Evolutionary conservation across 2,888 invertebrate genomes (phyloP).

Genomic region (Orgyia antiqua): DNA sequence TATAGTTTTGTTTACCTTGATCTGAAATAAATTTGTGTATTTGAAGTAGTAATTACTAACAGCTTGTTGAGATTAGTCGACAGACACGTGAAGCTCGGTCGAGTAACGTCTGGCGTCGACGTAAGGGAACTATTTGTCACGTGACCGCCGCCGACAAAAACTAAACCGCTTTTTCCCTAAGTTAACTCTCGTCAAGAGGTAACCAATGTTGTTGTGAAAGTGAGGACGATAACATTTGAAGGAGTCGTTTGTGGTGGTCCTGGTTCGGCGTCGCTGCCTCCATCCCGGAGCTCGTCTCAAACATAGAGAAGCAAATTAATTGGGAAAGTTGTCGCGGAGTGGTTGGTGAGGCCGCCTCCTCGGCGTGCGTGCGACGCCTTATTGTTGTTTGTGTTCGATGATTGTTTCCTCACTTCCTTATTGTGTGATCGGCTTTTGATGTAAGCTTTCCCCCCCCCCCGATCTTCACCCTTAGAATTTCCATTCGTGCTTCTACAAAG

Average conservation of each 20-base stretch:
- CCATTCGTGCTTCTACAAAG: conserved; percentile 27
- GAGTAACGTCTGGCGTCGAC: conserved; percentile 28
- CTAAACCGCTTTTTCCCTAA: conserved; percentile 28
- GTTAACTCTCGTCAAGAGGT: conserved; percentile 29
- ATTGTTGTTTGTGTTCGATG: conserved; percentile 24
- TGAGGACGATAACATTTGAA: conserved; percentile 18
- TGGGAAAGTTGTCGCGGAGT: conserved; percentile 22
- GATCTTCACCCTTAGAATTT: conserved; percentile 18
- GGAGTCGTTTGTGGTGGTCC: conserved; percentile 12
- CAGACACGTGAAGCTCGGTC: conserved; percentile 13
- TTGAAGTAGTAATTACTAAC: no score
- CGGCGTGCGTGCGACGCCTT: conserved; percentile 13
- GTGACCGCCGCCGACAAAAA: conserved; percentile 28
- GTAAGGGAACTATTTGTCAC: conserved; percentile 37
- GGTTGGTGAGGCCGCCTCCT: conserved; percentile 1
- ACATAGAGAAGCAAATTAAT: conserved; percentile 27
- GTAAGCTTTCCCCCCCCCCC: conserved; percentile 10
- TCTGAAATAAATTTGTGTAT: no score
- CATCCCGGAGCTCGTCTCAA: conserved; percentile 11
- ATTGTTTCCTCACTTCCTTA: conserved; percentile 28
- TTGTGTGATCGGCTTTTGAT: conserved; percentile 29
- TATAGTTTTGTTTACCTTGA: no score
- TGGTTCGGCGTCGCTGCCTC: not conserved
- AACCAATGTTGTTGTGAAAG: conserved; percentile 30
- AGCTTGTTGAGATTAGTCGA: conserved; percentile 7